Evolutionary conservation across 37 sponge, comb jelly and placozoan genomes (phyloP).

Genomic region (Oopsacas minuta): DNA sequence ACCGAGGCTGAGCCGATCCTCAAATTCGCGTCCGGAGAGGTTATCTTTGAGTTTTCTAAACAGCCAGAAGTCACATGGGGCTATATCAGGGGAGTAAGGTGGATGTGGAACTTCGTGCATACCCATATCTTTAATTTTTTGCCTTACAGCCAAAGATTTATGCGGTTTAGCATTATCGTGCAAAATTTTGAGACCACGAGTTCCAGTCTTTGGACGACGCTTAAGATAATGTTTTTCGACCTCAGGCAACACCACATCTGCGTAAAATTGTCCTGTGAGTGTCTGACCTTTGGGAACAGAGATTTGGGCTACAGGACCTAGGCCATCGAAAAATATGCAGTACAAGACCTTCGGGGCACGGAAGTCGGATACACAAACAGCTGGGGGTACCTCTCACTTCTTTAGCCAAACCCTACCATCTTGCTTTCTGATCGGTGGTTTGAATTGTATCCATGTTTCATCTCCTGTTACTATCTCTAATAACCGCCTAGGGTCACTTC

Average conservation of each 20-base stretch:
- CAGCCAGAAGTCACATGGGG: not conserved
- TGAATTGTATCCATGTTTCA: not conserved
- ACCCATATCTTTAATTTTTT: not conserved
- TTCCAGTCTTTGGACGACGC: not conserved
- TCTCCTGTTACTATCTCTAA: not conserved
- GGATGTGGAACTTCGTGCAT: not conserved
- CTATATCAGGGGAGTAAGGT: not conserved
- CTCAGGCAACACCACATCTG: not conserved
- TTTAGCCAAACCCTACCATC: not conserved
- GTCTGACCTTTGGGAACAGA: not conserved
- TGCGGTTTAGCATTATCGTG: not conserved
- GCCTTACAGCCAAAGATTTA: not conserved
- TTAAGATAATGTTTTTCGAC: not conserved
- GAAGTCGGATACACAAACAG: too few species aligned
- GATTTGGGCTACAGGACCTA: too few species aligned
- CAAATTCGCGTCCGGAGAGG: not conserved
- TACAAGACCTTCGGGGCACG: not conserved
- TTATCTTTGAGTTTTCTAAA: not conserved
- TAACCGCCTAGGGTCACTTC: not conserved
- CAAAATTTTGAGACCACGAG: not conserved
- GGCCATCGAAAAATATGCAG: too few species aligned
- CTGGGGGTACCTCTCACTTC: not conserved
- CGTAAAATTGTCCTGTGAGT: too few species aligned
- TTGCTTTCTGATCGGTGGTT: not conserved
- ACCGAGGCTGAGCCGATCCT: not conserved